Percentiles rank a stretch among this genome's conserved stretches.
phyloP scores from a whole-genome alignment of 2,888 invertebrate genomes.

The Rhamnusium bicolor region DNA sequence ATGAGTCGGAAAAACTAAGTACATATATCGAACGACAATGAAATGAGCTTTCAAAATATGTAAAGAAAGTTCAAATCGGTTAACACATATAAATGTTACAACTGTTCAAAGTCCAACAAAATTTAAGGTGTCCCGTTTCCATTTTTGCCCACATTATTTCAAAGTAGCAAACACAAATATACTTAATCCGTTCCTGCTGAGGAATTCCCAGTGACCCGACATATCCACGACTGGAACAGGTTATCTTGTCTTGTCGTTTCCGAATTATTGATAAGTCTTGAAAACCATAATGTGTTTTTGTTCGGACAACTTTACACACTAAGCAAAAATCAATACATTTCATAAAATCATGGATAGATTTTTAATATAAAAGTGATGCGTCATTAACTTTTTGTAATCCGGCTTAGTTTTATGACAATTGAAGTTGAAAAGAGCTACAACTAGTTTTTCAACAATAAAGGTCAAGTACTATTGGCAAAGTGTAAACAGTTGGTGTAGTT shows the following conservation, averaged over 20 bases:
- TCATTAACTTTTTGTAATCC: background rate
- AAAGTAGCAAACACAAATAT: background rate
- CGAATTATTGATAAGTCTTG: conserved; percentile 23
- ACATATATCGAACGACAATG: too few relatives aligned
- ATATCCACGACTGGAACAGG: conserved; percentile 24
- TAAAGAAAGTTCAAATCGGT: too few relatives aligned
- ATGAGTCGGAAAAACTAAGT: too few relatives aligned
- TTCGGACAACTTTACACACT: conserved; percentile 5
- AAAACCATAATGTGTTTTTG: conserved; percentile 21
- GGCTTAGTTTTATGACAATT: background rate
- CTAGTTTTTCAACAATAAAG: background rate
- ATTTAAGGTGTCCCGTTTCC: too few relatives aligned
- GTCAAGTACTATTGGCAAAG: background rate
- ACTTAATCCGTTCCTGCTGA: background rate
- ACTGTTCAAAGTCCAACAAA: too few relatives aligned
- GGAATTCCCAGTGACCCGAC: conserved; percentile 25
- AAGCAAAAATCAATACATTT: background rate
- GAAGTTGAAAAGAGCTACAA: background rate
- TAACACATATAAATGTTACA: too few relatives aligned
- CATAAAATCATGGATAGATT: background rate
- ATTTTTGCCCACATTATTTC: too few relatives aligned
- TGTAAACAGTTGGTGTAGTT: background rate
- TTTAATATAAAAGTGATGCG: conserved; percentile 25
- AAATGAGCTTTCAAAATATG: too few relatives aligned
- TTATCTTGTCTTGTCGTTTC: conserved; percentile 19